These are phyloP conservation scores for Guaruba guarouba DNA, from an alignment of 2,113 vertebrate species.

Conservation along the genomic window DNA sequence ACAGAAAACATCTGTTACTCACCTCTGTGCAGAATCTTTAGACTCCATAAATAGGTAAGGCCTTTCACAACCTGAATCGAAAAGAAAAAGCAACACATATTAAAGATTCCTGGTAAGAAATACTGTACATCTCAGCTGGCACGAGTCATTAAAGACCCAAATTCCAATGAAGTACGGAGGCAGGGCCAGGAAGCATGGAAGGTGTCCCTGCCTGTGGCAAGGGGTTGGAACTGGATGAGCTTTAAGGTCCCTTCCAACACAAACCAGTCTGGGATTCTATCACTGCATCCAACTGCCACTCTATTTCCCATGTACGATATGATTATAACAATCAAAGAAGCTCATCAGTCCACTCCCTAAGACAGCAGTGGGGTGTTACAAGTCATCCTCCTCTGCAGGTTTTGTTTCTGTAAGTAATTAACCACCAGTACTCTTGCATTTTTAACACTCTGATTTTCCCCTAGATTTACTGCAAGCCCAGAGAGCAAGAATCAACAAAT, in stretches of 20 bases:
- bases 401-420: not conserved
- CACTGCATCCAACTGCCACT: not conserved
- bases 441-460: not conserved
- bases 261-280: not conserved
- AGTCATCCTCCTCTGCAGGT: not conserved
- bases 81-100: not conserved
- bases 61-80: constrained; percentile 91
- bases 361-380: not conserved
- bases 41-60: constrained; percentile 95
- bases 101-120: not conserved
- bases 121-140: not conserved
- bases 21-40: constrained; percentile 99
- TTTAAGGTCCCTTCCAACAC: not conserved
- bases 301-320: accelerated
- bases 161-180: accelerated
- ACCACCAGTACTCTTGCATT: not conserved
- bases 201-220: not conserved
- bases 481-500: not conserved
- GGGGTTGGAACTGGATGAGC: not conserved
- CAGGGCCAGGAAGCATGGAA: accelerated
- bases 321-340: not conserved
- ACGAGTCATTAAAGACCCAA: accelerated
- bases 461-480: not conserved
- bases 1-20: constrained; percentile 56
- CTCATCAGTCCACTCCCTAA: not conserved